Conservation (phyloP, 2,797 vertebrate genomes). For the Oophaga sylvatica region DNA sequence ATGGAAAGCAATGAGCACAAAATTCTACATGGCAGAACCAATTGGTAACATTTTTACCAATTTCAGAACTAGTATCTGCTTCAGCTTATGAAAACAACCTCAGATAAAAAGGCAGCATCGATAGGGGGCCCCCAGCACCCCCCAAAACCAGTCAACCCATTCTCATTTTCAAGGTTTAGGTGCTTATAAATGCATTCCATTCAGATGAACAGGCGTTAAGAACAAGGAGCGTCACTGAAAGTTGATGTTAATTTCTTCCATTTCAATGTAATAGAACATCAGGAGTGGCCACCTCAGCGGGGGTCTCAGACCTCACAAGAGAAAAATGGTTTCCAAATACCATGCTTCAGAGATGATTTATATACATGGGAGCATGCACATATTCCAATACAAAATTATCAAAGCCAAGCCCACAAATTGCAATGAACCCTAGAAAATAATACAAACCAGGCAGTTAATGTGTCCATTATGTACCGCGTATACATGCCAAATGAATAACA, state of each 20-base stretch:
- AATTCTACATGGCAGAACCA: too few species aligned
- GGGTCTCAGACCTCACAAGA: background rate
- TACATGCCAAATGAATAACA: background rate
- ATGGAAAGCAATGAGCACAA: too few species aligned
- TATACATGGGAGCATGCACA: background rate
- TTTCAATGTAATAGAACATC: background rate
- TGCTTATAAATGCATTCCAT: background rate
- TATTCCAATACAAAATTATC: background rate
- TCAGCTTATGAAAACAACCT: too few species aligned
- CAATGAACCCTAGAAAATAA: background rate
- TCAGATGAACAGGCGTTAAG: background rate
- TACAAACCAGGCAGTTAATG: background rate
- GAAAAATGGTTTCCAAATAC: background rate
- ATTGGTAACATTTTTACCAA: too few species aligned
- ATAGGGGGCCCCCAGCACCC: too few species aligned
- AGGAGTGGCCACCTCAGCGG: background rate
- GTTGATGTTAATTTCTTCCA: background rate
- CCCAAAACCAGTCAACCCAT: background rate
- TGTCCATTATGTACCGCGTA: background rate
- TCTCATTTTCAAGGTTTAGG: background rate
- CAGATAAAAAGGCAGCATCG: too few species aligned
- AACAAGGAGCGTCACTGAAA: background rate
- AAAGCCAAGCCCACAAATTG: background rate
- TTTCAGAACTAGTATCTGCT: too few species aligned
- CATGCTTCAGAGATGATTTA: background rate